A percentile compares a stretch with the other conserved stretches of the same genome.
phyloP scores from a whole-genome alignment of 2,888 invertebrate species.

The Drosophila barbarae region DNA sequence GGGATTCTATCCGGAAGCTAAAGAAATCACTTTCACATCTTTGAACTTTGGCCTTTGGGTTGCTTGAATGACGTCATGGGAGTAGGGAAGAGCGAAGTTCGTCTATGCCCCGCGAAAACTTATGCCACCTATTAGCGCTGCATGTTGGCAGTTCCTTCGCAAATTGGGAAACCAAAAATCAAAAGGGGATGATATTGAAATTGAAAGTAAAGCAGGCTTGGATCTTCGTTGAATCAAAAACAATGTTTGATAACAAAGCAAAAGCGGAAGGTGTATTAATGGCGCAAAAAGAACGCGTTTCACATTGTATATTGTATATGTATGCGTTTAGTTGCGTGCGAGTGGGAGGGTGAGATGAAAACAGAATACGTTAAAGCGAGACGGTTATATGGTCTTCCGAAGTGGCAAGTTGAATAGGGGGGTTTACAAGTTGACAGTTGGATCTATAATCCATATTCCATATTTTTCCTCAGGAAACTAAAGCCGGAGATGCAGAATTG shows the following conservation, averaged over 20 bases:
- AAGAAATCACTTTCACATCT: slow-evolving; percentile 25
- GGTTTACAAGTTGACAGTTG: neutral
- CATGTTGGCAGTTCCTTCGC: slow-evolving; percentile 24
- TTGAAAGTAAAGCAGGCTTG: neutral
- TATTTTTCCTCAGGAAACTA: neutral
- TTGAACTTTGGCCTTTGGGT: slow-evolving; percentile 6
- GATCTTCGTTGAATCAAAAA: slow-evolving; percentile 22
- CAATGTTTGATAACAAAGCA: slow-evolving; percentile 29
- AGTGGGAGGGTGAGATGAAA: slow-evolving; percentile 18
- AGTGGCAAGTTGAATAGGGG: neutral
- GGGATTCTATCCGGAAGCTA: slow-evolving; percentile 11
- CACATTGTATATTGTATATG: slow-evolving; percentile 1
- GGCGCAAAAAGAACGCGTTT: slow-evolving; percentile 31
- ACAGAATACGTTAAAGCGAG: slow-evolving; percentile 18
- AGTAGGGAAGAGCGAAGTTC: slow-evolving; percentile 4
- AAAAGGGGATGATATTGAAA: neutral
- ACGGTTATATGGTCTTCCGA: slow-evolving; percentile 14
- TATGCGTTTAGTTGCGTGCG: slow-evolving; percentile 3
- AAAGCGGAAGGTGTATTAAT: slow-evolving; percentile 26
- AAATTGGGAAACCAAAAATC: neutral
- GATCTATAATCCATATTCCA: neutral
- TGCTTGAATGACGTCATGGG: neutral
- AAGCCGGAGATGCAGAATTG: neutral
- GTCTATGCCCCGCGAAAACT: neutral
- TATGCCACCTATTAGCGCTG: neutral